Evolutionary conservation across 1,140 invertebrate species (phyloP).

Genomic region (Ceratina japonica): DNA sequence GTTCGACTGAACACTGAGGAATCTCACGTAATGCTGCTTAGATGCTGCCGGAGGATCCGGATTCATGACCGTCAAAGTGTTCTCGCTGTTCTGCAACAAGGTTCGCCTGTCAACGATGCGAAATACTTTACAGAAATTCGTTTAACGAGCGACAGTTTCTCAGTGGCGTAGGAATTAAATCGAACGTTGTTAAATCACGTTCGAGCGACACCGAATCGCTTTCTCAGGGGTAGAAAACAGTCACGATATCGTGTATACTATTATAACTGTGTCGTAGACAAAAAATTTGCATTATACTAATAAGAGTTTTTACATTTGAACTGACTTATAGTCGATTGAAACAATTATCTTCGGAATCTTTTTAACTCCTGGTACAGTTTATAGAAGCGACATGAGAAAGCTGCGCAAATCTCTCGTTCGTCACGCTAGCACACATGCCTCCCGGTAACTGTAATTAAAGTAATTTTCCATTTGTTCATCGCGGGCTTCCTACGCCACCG

Average conservation of each 20-base stretch:
- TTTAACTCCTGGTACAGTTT: too few relatives aligned
- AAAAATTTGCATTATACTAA: too few relatives aligned
- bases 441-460: neutral
- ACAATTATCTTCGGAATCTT: too few relatives aligned
- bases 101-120: conserved; percentile 70
- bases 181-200: neutral
- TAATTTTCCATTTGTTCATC: neutral
- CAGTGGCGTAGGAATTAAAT: conserved; percentile 53
- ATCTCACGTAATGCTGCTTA: conserved; percentile 72
- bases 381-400: too few relatives aligned
- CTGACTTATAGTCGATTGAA: too few relatives aligned
- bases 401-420: too few relatives aligned
- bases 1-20: conserved; percentile 66
- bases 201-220: too few relatives aligned
- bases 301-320: too few relatives aligned
- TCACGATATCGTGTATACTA: too few relatives aligned
- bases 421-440: too few relatives aligned
- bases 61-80: conserved; percentile 61
- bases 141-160: neutral
- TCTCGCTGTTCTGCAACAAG: conserved; percentile 78
- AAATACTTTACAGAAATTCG: conserved; percentile 52
- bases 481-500: conserved; percentile 52
- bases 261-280: too few relatives aligned
- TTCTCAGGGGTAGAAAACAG: too few relatives aligned
- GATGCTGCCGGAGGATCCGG: conserved; percentile 59